These are phyloP conservation scores for Sebastes taczanowskii DNA, from an alignment of 2,797 vertebrate species.

Conservation along the genomic window DNA sequence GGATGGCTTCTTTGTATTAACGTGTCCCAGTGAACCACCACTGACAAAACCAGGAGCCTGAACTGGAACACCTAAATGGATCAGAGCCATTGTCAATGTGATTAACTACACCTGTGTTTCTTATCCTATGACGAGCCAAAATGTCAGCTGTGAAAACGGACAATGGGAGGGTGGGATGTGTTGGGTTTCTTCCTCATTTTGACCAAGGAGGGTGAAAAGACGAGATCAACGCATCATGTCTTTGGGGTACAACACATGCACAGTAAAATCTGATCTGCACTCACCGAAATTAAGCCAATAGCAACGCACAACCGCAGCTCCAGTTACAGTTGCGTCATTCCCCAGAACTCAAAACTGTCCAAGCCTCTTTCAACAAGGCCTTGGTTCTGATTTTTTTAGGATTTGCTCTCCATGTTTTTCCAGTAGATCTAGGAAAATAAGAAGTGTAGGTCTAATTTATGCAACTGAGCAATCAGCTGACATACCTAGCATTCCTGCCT, in stretches of 20 bases:
- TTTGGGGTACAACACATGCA: too few relatives aligned
- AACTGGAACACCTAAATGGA: background rate
- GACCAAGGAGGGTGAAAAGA: too few relatives aligned
- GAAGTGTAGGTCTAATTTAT: background rate
- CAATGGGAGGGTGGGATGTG: background rate
- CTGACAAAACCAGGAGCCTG: background rate
- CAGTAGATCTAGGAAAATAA: too few relatives aligned
- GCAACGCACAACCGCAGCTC: too few relatives aligned
- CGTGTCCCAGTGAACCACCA: background rate
- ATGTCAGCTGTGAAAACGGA: background rate
- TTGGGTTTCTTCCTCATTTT: background rate
- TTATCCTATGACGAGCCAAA: background rate
- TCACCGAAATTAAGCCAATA: too few relatives aligned
- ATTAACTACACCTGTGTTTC: background rate
- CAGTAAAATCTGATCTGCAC: too few relatives aligned
- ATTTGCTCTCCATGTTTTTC: background rate
- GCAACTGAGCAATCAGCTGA: background rate
- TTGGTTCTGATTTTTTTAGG: background rate
- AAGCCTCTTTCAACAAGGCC: too few relatives aligned
- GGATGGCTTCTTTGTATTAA: background rate
- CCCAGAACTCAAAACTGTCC: too few relatives aligned
- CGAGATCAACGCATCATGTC: too few relatives aligned
- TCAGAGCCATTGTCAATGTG: background rate
- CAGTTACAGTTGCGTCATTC: too few relatives aligned
- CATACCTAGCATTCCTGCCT: background rate